Conservation (phyloP, 2,888 invertebrate species). For the Myopa testacea region DNA sequence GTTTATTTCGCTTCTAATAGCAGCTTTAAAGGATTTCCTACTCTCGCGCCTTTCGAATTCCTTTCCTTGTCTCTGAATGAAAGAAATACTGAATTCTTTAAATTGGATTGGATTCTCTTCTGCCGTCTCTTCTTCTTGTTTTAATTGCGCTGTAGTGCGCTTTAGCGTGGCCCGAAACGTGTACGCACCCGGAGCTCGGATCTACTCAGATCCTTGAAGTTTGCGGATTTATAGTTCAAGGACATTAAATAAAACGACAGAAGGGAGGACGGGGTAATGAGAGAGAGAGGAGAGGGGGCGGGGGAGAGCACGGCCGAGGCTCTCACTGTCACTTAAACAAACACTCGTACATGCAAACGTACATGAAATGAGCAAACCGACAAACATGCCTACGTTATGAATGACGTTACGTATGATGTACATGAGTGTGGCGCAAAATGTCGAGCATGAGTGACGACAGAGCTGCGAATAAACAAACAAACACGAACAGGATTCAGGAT, state of each 20-base stretch:
- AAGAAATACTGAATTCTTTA: too few relatives aligned
- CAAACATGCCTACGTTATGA: neutral
- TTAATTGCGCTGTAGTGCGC: too few relatives aligned
- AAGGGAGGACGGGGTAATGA: neutral
- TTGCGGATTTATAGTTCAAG: slow-evolving; percentile 26
- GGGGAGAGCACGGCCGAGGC: neutral
- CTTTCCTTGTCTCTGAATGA: too few relatives aligned
- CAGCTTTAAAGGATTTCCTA: too few relatives aligned
- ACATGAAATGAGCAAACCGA: neutral
- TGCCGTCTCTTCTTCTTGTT: too few relatives aligned
- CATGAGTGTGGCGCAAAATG: neutral
- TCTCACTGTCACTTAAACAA: neutral
- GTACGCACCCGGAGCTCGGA: neutral
- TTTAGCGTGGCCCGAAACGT: too few relatives aligned
- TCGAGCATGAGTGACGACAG: neutral
- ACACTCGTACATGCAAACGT: neutral
- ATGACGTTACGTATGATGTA: neutral
- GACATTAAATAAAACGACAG: slow-evolving; percentile 15
- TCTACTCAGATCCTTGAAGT: neutral
- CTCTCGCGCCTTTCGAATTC: too few relatives aligned
- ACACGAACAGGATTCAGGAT: neutral
- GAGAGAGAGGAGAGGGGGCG: neutral
- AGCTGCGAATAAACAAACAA: neutral
- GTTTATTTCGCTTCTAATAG: too few relatives aligned
- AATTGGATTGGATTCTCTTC: too few relatives aligned